Evolutionary conservation across 2,113 vertebrate genomes (phyloP).

Genomic region (Mixornis gularis): DNA sequence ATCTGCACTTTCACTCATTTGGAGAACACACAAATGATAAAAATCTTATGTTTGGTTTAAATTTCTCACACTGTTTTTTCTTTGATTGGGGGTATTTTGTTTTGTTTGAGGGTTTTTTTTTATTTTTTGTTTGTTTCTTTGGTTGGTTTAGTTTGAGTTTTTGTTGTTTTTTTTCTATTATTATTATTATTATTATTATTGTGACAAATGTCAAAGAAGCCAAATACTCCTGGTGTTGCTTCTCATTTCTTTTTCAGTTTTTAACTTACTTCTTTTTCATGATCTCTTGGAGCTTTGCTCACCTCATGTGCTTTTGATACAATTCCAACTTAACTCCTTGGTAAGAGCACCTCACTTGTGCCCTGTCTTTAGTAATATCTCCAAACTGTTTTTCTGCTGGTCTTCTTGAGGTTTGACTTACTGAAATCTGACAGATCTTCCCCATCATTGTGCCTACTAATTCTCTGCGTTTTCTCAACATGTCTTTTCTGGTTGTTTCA

Average conservation of each 20-base stretch:
- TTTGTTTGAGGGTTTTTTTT: neutral
- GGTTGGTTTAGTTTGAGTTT: neutral
- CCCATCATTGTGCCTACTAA: neutral
- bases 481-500: neutral
- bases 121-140: too few species aligned
- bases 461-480: neutral
- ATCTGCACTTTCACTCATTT: neutral
- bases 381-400: neutral
- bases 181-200: too few species aligned
- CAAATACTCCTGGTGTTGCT: neutral
- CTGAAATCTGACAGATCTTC: neutral
- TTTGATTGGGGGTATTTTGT: neutral
- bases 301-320: neutral
- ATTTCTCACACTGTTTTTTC: neutral
- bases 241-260: neutral
- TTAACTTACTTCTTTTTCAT: neutral
- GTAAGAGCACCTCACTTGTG: neutral
- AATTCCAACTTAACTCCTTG: neutral
- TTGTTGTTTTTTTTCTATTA: neutral
- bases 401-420: neutral
- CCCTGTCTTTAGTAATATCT: neutral
- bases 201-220: neutral
- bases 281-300: neutral
- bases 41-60: neutral
- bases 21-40: neutral